Evolutionary conservation across 1,140 invertebrate species (phyloP), one percentile per base, ranked within the genome.

Genomic region (Anthonomus grandis): DNA sequence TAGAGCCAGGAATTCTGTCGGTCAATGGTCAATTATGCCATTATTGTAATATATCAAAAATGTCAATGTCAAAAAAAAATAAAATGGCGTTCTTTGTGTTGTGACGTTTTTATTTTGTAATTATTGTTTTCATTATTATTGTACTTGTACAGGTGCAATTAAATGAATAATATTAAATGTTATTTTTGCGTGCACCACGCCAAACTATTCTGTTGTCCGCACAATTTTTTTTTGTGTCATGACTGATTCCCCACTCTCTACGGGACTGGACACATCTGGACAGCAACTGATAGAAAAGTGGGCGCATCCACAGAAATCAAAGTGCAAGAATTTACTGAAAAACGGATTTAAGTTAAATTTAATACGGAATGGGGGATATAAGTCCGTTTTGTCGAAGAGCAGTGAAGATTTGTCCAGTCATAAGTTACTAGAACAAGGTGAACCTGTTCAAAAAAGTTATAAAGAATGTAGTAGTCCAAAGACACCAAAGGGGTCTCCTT

Each of bases 21-120:
- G n/a, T n/a, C n/a, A n/a, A n/a, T n/a, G n/a, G n/a, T n/a, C n/a
- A n/a, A n/a, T n/a, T n/a, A n/a, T n/a, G n/a, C n/a, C n/a, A n/a
- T n/a, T n/a, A n/a, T n/a, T n/a, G n/a, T n/a, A n/a, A n/a, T n/a
- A n/a, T n/a, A n/a, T n/a, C n/a, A n/a, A n/a, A n/a, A n/a, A n/a
- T n/a, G n/a, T n/a, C n/a, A n/a, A n/a, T n/a, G n/a, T n/a, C n/a
- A n/a, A n/a, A n/a, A n/a, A n/a, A 13, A 27, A n/a, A 21, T 41
- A 52, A 52, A 52, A 52, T 52, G 49, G 49, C 37, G 49, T 52
- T 52, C 37, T 41, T 52, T 52, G 49, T 52, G 17, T 52, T 52
- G 49, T 52, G 37, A 52, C 51, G 51, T 53, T n/a, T 22, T 24
- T 6, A 15, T 39, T n/a, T 18, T 12, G 39, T 39, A 39, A 23